A percentile compares a stretch with the other conserved stretches of the same genome.
Conservation (phyloP, 1,140 invertebrate species). For the Pseudomyrmex gracilis region DNA sequence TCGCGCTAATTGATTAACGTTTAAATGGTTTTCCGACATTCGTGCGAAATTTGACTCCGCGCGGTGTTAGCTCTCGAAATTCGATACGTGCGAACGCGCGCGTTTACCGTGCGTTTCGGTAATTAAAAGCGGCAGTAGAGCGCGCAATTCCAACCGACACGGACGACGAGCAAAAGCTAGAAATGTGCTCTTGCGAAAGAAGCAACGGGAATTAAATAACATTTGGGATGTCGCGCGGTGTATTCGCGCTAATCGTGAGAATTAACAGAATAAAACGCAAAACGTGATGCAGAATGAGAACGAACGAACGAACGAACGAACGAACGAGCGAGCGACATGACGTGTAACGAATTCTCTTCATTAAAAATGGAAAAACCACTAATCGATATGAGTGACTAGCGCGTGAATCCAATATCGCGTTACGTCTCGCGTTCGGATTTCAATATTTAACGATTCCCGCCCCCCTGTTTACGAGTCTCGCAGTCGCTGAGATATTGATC, state of each 20-base stretch:
- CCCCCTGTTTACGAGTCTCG: slow-evolving; percentile 48
- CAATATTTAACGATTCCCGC: slow-evolving; percentile 59
- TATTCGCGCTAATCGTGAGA: slow-evolving; percentile 42
- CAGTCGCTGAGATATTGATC: slow-evolving; percentile 35
- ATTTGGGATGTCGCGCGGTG: neutral
- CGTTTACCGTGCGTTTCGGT: slow-evolving; percentile 4
- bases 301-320: neutral
- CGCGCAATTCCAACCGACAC: slow-evolving; percentile 33
- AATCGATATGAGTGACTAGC: slow-evolving; percentile 54
- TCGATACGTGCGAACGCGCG: slow-evolving; percentile 20
- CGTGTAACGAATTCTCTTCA: slow-evolving; percentile 57
- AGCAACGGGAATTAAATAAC: slow-evolving; percentile 16
- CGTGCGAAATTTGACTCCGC: slow-evolving; percentile 25
- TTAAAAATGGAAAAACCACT: slow-evolving; percentile 62
- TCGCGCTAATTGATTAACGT: slow-evolving; percentile 43
- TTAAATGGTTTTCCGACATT: slow-evolving; percentile 44
- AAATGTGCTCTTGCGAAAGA: slow-evolving; percentile 20
- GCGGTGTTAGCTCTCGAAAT: slow-evolving; percentile 8
- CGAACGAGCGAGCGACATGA: neutral
- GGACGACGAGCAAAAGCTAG: neutral
- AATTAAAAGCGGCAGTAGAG: slow-evolving; percentile 48
- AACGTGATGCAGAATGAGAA: neutral
- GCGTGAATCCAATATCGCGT: slow-evolving; percentile 27
- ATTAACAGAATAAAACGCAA: slow-evolving; percentile 43
- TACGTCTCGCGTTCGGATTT: slow-evolving; percentile 51